These are phyloP conservation scores for Strix occidentalis DNA, from an alignment of 2,797 vertebrate species.

Conservation along the genomic window DNA sequence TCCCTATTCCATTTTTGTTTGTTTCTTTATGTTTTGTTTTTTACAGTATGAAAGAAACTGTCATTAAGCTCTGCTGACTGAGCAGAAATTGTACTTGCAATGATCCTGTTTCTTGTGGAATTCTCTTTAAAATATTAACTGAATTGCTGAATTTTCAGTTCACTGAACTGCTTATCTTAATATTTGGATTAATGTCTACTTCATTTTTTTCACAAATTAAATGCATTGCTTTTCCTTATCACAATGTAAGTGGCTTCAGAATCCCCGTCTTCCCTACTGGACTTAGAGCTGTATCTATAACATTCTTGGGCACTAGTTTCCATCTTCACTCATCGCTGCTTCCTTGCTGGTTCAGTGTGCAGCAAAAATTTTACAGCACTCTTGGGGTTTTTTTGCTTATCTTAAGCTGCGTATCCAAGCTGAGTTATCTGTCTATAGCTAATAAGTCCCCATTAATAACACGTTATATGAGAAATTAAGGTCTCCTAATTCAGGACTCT, in stretches of 20 bases:
- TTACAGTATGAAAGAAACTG: not conserved
- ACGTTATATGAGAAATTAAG: not conserved
- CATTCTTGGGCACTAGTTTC: not conserved
- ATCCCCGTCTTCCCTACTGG: not conserved
- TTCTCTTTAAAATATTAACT: not conserved
- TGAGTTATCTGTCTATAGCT: not conserved
- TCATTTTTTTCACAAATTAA: not conserved
- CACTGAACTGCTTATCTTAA: not conserved
- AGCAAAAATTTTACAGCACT: not conserved
- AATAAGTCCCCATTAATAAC: not conserved
- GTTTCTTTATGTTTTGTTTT: not conserved
- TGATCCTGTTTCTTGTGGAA: not conserved
- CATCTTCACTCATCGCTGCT: not conserved
- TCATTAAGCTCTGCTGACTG: not conserved
- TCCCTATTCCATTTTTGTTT: not conserved
- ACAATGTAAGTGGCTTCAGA: not conserved
- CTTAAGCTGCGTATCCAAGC: not conserved
- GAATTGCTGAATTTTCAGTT: not conserved
- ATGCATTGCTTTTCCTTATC: not conserved
- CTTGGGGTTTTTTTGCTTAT: not conserved
- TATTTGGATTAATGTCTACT: not conserved
- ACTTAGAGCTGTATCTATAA: not conserved
- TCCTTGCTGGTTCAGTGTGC: not conserved
- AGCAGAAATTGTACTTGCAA: not conserved
- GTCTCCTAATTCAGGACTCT: not conserved